Evolutionary conservation across 1,140 invertebrate species (phyloP), one percentile per base, ranked within the genome.

Genomic region (Trichonephila clavata): DNA sequence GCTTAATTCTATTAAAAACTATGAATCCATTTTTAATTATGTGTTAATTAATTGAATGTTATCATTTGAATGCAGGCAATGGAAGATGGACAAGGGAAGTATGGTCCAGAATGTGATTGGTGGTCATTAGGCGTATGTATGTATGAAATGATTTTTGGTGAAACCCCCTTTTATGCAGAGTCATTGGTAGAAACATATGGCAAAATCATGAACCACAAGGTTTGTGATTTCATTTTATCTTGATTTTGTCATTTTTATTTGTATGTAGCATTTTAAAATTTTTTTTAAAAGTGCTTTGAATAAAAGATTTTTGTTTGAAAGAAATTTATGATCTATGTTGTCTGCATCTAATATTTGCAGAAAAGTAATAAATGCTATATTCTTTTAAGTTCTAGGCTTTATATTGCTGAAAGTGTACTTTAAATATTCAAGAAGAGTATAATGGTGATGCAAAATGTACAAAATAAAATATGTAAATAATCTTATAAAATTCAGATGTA

Each of bases 201-300:
- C 86, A 99, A 99, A 96, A 99, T 99, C 95, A 99, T 99, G 99
- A 99, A 99, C 96, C 99, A 99, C 96, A 98, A 99, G 96, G 97
- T 97, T 96, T 94, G 80, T 91, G 84, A 13, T 94, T 81, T 59
- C 20, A 89, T 71, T n/a, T 24, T 57, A 6, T 24, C 43, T 32
- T 21, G 60, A 86, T 59, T 50, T 50, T 50, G 6, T 50, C 50
- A 50, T 10, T 5, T 50, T 50, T 50, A 50, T 50, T 50, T 50
- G 0, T 50, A 13, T 50, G 50, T 50, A 10, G 5, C 50, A 50
- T 1, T 50, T 50, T 50, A 10, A 50, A 50, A 6, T 8, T 50
- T 50, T 50, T 50, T 50, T 50, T 50, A 0, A 8, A 50, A 50
- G 5, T 50, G 50, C 7, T 10, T 50, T 7, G 10, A 50, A 50